Conservation (phyloP, 2,797 vertebrate species). For the Spea hammondii region DNA sequence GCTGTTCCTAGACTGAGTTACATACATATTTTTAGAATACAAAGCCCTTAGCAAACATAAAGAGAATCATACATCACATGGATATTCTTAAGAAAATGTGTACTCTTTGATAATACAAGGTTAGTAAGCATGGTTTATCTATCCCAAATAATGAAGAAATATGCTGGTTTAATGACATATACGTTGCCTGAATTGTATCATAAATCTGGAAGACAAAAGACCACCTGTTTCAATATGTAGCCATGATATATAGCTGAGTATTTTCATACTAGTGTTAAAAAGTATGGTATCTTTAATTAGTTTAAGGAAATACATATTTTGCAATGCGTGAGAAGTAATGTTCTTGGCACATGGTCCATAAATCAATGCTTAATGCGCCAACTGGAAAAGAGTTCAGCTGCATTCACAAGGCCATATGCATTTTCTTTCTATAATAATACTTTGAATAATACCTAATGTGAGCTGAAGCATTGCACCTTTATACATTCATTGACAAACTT, state of each 20-base stretch:
- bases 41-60: background rate
- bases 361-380: background rate
- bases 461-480: no score
- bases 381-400: conserved; percentile 1
- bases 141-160: background rate
- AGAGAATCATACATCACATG: background rate
- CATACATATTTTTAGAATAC: background rate
- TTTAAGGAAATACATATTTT: background rate
- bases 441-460: no score
- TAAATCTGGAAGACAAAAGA: background rate
- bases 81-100: background rate
- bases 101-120: background rate
- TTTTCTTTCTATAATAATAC: background rate
- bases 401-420: background rate
- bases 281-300: background rate
- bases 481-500: no score
- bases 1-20: background rate
- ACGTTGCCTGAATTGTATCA: background rate
- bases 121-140: background rate
- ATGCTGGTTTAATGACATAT: background rate
- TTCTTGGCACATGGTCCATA: background rate
- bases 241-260: background rate
- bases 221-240: conserved; percentile 5
- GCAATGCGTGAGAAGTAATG: background rate
- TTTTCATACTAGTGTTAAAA: background rate